Evolutionary conservation across 2,113 vertebrate species (phyloP).

Genomic region (Physeter macrocephalus): DNA sequence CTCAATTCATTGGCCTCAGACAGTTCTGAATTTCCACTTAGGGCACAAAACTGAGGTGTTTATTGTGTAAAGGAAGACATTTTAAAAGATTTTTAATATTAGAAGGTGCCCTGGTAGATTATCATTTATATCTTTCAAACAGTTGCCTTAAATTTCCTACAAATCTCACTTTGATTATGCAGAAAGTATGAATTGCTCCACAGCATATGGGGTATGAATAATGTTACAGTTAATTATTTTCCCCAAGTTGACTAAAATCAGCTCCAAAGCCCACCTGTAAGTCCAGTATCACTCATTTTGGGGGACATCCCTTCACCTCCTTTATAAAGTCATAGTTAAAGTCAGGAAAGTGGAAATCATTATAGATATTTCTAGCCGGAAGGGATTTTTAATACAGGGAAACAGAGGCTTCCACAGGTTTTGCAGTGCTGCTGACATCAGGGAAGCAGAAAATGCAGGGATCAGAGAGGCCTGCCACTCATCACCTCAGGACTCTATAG

Average conservation of each 20-base stretch:
- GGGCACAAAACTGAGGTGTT: background rate
- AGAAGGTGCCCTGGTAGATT: background rate
- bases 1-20: background rate
- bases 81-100: background rate
- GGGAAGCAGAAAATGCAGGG: background rate
- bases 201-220: background rate
- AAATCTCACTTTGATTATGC: background rate
- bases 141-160: background rate
- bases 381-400: background rate
- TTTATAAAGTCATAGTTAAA: background rate
- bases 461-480: background rate
- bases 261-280: background rate
- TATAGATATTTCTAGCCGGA: background rate
- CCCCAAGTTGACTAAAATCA: background rate
- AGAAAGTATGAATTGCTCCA: background rate
- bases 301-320: background rate
- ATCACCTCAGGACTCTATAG: background rate
- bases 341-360: background rate
- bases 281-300: background rate
- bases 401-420: background rate
- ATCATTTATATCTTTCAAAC: background rate
- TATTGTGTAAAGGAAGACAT: background rate
- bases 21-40: background rate
- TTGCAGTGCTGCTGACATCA: background rate
- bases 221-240: background rate